Conservation (phyloP, 2,797 vertebrate species). For the Enteromius paludinosus region DNA sequence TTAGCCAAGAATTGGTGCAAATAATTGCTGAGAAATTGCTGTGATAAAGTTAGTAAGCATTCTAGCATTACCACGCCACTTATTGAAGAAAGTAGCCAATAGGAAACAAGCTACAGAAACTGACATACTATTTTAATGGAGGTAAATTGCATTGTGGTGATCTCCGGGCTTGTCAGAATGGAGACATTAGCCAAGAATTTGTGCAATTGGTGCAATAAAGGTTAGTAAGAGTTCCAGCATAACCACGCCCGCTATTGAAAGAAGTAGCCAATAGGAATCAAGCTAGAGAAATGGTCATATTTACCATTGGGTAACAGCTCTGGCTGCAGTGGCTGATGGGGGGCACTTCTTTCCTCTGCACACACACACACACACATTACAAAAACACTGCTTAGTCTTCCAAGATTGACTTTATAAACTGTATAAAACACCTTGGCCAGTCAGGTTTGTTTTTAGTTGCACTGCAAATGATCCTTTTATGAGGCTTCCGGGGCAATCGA, state of each 20-base stretch:
- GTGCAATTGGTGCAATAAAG: slow-evolving; percentile 38
- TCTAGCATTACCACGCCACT: neutral
- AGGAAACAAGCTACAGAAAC: neutral
- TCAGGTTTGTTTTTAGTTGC: neutral
- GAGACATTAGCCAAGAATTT: slow-evolving; percentile 34
- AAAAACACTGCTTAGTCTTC: slow-evolving; percentile 79
- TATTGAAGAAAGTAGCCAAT: neutral
- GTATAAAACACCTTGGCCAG: slow-evolving; percentile 20
- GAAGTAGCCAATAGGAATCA: slow-evolving; percentile 71
- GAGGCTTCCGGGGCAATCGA: neutral
- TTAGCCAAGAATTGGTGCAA: neutral
- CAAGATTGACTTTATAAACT: slow-evolving; percentile 61
- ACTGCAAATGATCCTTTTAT: neutral
- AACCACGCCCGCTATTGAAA: slow-evolving; percentile 73
- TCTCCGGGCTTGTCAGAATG: slow-evolving; percentile 15
- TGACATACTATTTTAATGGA: neutral
- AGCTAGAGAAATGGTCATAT: slow-evolving; percentile 87
- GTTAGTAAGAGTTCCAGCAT: slow-evolving; percentile 73
- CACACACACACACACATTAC: slow-evolving; percentile 75
- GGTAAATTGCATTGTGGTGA: neutral
- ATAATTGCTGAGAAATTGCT: neutral
- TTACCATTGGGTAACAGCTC: slow-evolving; percentile 99
- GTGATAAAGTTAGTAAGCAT: neutral
- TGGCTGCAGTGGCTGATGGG: slow-evolving; percentile 89
- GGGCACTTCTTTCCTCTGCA: slow-evolving; percentile 98